Percentiles rank a stretch among this genome's conserved stretches.
phyloP scores from a whole-genome alignment of 2,113 vertebrate genomes.

The Cyphomyrus plagiostoma region DNA sequence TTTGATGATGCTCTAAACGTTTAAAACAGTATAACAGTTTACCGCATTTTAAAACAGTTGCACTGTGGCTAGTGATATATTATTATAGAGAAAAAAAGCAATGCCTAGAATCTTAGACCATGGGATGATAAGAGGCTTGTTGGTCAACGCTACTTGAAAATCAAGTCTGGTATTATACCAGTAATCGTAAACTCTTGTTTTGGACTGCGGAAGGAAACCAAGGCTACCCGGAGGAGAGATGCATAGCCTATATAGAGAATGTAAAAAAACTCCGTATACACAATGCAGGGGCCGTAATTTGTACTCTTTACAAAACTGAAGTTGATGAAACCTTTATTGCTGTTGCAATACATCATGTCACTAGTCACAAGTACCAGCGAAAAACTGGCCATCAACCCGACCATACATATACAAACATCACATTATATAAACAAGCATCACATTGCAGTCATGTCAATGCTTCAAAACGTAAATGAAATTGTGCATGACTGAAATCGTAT shows the following conservation, averaged over 20 bases:
- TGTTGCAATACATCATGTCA: too few relatives aligned
- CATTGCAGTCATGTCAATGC: not conserved
- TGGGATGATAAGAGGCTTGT: not conserved
- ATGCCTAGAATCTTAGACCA: not conserved
- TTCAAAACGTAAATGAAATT: not conserved
- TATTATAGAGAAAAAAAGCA: not conserved
- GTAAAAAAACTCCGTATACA: not conserved
- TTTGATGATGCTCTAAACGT: not conserved
- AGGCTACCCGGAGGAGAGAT: not conserved
- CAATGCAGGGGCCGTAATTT: not conserved
- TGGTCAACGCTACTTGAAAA: not conserved
- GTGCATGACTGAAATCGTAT: not conserved
- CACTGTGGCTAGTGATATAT: not conserved
- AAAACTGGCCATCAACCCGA: too few relatives aligned
- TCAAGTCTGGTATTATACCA: not conserved
- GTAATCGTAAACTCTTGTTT: not conserved
- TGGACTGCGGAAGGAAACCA: not conserved
- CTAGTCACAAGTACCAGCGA: too few relatives aligned
- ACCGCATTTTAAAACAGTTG: not conserved
- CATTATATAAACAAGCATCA: too few relatives aligned
- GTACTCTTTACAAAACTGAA: not conserved
- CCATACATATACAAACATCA: too few relatives aligned
- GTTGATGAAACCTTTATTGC: too few relatives aligned
- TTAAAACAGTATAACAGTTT: not conserved
- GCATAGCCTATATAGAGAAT: not conserved